Conservation (phyloP, 2,113 vertebrate genomes). For the Petrocephalus zakoni region DNA sequence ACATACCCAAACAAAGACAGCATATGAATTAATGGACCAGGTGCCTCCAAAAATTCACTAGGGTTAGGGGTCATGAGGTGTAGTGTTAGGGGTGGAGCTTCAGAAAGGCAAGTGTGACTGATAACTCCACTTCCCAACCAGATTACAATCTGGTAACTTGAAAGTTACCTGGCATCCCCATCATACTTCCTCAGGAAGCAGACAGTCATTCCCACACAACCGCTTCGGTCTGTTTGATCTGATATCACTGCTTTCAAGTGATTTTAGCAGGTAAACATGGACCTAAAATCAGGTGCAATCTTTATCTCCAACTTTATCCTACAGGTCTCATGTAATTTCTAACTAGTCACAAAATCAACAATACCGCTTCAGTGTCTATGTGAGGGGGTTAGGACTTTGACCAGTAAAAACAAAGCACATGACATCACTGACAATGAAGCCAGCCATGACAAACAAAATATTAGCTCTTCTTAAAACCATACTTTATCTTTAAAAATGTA, state of each 20-base stretch:
- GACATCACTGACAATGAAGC: background rate
- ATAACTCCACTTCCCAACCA: background rate
- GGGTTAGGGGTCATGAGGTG: background rate
- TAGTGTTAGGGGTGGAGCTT: background rate
- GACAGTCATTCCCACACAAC: background rate
- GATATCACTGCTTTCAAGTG: background rate
- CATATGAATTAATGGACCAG: background rate
- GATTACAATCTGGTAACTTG: background rate
- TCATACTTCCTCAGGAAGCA: background rate
- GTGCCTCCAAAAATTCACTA: background rate
- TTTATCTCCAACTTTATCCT: background rate
- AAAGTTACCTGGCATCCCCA: background rate
- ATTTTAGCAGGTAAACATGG: background rate
- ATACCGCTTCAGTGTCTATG: background rate
- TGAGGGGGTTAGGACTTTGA: background rate
- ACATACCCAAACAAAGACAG: background rate
- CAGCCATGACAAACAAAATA: background rate
- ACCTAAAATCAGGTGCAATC: background rate
- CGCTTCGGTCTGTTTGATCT: background rate
- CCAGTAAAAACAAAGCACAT: background rate
- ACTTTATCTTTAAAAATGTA: background rate
- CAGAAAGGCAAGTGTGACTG: background rate
- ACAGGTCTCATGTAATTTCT: background rate
- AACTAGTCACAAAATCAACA: background rate
- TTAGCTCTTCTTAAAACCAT: background rate